phyloP scores from a whole-genome alignment of 92 coral and sea anemone genomes.

The Plumapathes pennacea region DNA sequence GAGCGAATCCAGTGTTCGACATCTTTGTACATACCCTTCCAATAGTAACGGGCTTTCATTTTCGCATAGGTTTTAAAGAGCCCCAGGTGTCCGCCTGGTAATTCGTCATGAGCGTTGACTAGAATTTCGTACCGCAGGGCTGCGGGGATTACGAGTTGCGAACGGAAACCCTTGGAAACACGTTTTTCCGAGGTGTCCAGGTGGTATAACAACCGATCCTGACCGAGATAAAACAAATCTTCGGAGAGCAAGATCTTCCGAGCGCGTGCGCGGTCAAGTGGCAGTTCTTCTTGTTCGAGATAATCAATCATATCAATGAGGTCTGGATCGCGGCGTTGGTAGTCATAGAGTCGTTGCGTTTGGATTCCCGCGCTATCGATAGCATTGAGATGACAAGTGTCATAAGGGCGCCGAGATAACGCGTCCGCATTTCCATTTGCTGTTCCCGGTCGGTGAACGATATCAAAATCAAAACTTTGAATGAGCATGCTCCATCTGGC shows the following conservation, averaged over 20 bases:
- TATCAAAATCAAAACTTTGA: slow-evolving; percentile 40
- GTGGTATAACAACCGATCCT: slow-evolving; percentile 17
- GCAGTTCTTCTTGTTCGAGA: slow-evolving; percentile 26
- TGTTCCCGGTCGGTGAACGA: slow-evolving; percentile 33
- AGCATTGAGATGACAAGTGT: not conserved
- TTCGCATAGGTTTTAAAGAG: slow-evolving; percentile 52
- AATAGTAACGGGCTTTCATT: slow-evolving; percentile 35
- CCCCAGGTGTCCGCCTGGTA: slow-evolving; percentile 59
- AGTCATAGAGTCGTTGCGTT: not conserved
- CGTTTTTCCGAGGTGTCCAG: not conserved
- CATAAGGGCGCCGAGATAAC: slow-evolving; percentile 25
- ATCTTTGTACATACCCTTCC: slow-evolving; percentile 60
- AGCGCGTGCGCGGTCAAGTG: slow-evolving; percentile 1
- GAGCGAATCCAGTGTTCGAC: slow-evolving; percentile 37
- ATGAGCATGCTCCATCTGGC: slow-evolving; percentile 48
- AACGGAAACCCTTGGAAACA: not conserved
- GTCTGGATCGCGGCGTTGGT: slow-evolving; percentile 28
- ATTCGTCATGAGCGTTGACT: slow-evolving; percentile 46
- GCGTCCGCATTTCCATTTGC: slow-evolving; percentile 50
- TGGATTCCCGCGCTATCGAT: slow-evolving; percentile 13
- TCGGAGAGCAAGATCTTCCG: slow-evolving; percentile 2
- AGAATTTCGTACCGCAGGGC: slow-evolving; percentile 39
- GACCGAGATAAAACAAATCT: slow-evolving; percentile 25
- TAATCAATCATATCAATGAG: slow-evolving; percentile 24
- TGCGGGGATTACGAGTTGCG: slow-evolving; percentile 45